phyloP scores from a whole-genome alignment of 2,888 invertebrate genomes.

The Macaria notata region DNA sequence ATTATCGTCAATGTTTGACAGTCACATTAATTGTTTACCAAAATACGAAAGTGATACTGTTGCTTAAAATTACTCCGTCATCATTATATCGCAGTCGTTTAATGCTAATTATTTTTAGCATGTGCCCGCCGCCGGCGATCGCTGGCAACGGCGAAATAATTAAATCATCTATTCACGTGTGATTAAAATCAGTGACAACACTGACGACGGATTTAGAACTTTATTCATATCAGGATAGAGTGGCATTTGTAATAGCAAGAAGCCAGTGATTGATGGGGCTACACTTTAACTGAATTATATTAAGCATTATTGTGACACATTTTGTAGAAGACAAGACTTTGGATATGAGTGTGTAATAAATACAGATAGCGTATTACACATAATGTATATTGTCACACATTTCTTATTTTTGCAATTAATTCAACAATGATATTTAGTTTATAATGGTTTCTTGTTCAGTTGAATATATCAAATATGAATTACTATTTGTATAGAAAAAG shows the following conservation, averaged over 20 bases:
- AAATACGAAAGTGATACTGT: background rate
- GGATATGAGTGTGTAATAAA: too few species aligned
- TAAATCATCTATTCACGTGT: constrained; percentile 28
- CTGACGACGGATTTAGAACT: constrained; percentile 8
- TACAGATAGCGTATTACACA: too few species aligned
- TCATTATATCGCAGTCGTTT: constrained; percentile 10
- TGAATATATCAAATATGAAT: too few species aligned
- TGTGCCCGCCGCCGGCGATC: constrained; percentile 16
- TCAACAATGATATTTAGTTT: too few species aligned
- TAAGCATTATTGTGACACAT: background rate
- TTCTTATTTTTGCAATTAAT: too few species aligned
- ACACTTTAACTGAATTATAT: constrained; percentile 1
- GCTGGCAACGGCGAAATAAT: constrained; percentile 20
- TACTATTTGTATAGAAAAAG: too few species aligned
- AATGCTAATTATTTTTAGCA: constrained; percentile 10
- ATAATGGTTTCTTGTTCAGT: too few species aligned
- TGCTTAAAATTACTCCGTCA: constrained; percentile 8
- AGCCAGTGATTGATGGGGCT: background rate
- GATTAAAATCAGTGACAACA: constrained; percentile 28
- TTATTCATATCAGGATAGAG: constrained; percentile 5
- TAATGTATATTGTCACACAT: too few species aligned
- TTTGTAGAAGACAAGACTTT: background rate
- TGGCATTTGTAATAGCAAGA: constrained; percentile 3
- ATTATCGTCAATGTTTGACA: too few species aligned
- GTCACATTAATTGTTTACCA: too few species aligned